phyloP scores from a whole-genome alignment of 2,888 invertebrate species.

The Drosophila planitibia region DNA sequence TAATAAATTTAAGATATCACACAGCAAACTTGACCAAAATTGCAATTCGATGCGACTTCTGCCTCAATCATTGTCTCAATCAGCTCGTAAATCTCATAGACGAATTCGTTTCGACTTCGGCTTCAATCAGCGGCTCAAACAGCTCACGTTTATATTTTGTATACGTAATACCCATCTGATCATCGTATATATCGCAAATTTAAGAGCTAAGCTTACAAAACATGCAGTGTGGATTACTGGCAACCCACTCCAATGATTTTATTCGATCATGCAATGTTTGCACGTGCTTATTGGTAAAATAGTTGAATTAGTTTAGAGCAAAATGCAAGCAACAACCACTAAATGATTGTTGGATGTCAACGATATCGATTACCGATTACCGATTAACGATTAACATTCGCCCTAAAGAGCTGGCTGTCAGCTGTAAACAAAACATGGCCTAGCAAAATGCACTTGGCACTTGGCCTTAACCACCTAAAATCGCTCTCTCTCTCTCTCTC shows the following conservation, averaged over 20 bases:
- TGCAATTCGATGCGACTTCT: constrained; percentile 51
- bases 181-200: too few species aligned
- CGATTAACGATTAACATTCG: not conserved
- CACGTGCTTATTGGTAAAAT: not conserved
- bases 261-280: not conserved
- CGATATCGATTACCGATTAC: constrained; percentile 5
- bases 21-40: constrained; percentile 61
- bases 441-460: constrained; percentile 11
- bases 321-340: not conserved
- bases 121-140: not conserved
- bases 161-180: not conserved
- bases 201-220: too few species aligned
- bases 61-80: not conserved
- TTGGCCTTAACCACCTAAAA: constrained; percentile 1
- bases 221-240: too few species aligned
- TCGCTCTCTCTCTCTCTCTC: not conserved
- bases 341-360: not conserved
- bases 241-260: not conserved
- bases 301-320: not conserved
- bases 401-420: not conserved
- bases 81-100: not conserved
- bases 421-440: constrained; percentile 5
- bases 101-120: not conserved
- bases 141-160: not conserved
- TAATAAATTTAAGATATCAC: constrained; percentile 72